Conservation (phyloP, 2,113 vertebrate genomes). For the Labrus mixtus region DNA sequence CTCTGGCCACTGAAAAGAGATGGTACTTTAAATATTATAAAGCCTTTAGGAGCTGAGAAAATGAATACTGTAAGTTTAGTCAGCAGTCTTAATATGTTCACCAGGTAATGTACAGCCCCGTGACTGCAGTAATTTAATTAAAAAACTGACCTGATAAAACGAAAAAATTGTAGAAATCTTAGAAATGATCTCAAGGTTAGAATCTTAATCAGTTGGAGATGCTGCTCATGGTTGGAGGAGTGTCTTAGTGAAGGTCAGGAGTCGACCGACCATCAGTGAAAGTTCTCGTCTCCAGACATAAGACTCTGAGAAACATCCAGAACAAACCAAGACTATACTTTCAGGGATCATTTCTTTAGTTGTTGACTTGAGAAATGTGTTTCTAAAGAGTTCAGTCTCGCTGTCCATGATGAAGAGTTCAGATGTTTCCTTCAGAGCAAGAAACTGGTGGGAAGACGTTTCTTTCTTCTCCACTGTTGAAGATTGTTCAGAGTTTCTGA, state of each 20-base stretch:
- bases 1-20: too few species aligned
- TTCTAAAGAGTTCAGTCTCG: constrained; percentile 58
- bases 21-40: too few species aligned
- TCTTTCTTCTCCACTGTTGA: constrained; percentile 36
- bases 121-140: too few species aligned
- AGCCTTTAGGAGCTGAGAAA: too few species aligned
- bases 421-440: constrained; percentile 52
- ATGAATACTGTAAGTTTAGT: too few species aligned
- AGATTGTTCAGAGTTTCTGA: constrained; percentile 37
- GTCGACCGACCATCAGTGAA: background rate
- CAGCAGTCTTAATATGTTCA: too few species aligned
- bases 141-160: too few species aligned
- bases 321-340: constrained; percentile 55
- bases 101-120: too few species aligned
- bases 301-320: constrained; percentile 1
- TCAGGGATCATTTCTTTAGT: constrained; percentile 67
- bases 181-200: too few species aligned
- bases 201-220: too few species aligned
- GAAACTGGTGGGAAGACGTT: constrained; percentile 46
- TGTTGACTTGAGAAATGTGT: constrained; percentile 51
- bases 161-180: too few species aligned
- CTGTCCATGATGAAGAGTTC: constrained; percentile 43
- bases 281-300: background rate
- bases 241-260: background rate
- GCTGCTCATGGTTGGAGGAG: too few species aligned